Percentiles rank a stretch among this genome's conserved stretches.
Conservation (phyloP, 2,113 vertebrate genomes). For the Petromus typicus region DNA sequence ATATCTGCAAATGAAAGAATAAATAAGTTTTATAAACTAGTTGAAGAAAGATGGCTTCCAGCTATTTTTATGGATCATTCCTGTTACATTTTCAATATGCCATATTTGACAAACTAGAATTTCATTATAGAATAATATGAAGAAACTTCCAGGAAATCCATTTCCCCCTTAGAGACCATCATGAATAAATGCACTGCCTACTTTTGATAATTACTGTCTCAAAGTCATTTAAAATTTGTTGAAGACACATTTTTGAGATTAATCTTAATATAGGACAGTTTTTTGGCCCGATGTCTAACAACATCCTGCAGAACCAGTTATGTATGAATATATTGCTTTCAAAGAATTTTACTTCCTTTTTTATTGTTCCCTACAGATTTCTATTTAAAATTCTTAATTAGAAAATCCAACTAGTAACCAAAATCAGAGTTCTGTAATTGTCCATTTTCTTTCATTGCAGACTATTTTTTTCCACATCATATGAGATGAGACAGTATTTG, state of each 20-base stretch:
- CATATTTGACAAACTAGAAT: background rate
- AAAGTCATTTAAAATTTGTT: background rate
- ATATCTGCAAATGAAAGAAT: background rate
- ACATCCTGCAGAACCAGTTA: background rate
- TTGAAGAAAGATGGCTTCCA: background rate
- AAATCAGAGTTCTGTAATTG: background rate
- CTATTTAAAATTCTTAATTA: background rate
- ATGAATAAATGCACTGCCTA: background rate
- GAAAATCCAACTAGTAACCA: background rate
- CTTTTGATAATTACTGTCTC: background rate
- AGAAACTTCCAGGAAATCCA: background rate
- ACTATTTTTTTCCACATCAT: background rate
- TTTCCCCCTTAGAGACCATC: background rate
- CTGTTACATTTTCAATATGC: background rate
- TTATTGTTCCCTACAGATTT: background rate
- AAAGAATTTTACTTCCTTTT: background rate
- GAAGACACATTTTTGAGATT: background rate
- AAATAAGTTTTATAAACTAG: background rate
- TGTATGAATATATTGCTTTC: background rate
- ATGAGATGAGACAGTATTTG: background rate
- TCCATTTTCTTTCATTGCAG: background rate
- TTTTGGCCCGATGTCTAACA: background rate
- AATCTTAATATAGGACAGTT: background rate
- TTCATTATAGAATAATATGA: background rate
- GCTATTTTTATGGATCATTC: background rate